Base-by-base conservation (phyloP, 2,113 vertebrate genomes). In the Vidua chalybeata region DNA sequence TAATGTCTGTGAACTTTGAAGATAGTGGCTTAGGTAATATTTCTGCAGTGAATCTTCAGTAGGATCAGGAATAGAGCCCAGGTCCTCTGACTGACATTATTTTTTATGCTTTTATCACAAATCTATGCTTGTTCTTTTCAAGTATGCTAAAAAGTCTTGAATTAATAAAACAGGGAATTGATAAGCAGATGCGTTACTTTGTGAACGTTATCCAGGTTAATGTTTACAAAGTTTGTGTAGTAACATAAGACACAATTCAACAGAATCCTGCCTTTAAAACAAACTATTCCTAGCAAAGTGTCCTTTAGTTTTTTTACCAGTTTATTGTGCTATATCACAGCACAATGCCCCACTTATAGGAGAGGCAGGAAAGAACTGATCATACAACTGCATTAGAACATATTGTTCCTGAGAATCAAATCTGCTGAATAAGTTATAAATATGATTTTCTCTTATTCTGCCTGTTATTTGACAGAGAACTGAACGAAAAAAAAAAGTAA, bases 1-100 rank as follows among this genome's bases (percentile, higher is more conserved):
- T 96, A 94, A 93, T 64, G 78, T 94, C 86, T 92, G 84, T 93
- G 91, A 96, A 96, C 93, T 91, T 95, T 91, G 82, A 95, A 90
- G 82, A 71, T 58, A 67, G 90, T 77, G 27, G 39, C 35, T 88
- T 85, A n/a, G 85, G 78, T 83, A 83, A 88, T 80, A 90, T 86
- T 89, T 90, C 87, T 73, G 41, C 64, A 88, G 27, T 91, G 95
- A 93, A 91, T 93, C 81, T 79, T 87, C 71, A 31, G n/a, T 22
- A 75, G 51, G 35, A 76, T 77, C 24, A 80, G 27, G 16, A 93
- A 80, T 10, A 86, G 48, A 90, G 37, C 7, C 52, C 27, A 71
- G 26, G 21, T 79, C 24, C 75, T 91, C 49, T 63, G 37, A 79
- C 12, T 61, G 52, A 27, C 74, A 16, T 69, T 74, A 73, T 73